A percentile compares a stretch with the other conserved stretches of the same genome.
phyloP scores from a whole-genome alignment of 2,888 invertebrate species.

The Amphipyra tragopoginis region DNA sequence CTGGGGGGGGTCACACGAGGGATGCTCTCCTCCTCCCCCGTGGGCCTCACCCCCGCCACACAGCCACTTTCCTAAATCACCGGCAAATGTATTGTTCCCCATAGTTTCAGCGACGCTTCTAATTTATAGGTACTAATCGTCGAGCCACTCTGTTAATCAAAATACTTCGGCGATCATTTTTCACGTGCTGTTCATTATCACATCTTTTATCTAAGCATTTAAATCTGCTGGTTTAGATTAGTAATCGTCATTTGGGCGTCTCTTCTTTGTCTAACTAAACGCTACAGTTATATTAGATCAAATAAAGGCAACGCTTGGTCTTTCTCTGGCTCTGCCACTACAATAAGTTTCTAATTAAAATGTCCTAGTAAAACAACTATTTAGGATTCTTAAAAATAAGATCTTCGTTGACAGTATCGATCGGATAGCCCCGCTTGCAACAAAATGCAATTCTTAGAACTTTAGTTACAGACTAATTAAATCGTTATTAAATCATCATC shows the following conservation, averaged over 20 bases:
- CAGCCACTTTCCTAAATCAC: conserved; percentile 88
- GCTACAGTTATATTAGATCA: not conserved
- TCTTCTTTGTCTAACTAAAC: not conserved
- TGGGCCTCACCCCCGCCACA: conserved; percentile 54
- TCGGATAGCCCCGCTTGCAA: no score
- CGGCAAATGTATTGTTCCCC: conserved; percentile 81
- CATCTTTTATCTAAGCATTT: conserved; percentile 12
- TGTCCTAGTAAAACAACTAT: no score
- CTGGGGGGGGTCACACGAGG: conserved; percentile 64
- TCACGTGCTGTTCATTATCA: conserved; percentile 32
- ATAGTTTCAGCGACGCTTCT: conserved; percentile 59
- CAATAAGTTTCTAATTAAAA: no score
- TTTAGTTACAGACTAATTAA: no score
- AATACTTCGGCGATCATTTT: conserved; percentile 45
- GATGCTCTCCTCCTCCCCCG: conserved; percentile 57
- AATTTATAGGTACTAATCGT: conserved; percentile 58
- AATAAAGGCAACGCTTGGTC: no score
- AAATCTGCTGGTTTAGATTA: conserved; percentile 15
- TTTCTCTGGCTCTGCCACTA: no score
- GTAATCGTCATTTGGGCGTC: not conserved
- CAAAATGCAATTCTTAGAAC: no score
- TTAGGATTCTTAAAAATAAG: no score
- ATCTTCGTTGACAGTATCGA: no score
- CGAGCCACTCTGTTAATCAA: conserved; percentile 56
- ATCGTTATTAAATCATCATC: not conserved